phyloP scores from a whole-genome alignment of 2,797 vertebrate genomes.

The Calcarius lapponicus region DNA sequence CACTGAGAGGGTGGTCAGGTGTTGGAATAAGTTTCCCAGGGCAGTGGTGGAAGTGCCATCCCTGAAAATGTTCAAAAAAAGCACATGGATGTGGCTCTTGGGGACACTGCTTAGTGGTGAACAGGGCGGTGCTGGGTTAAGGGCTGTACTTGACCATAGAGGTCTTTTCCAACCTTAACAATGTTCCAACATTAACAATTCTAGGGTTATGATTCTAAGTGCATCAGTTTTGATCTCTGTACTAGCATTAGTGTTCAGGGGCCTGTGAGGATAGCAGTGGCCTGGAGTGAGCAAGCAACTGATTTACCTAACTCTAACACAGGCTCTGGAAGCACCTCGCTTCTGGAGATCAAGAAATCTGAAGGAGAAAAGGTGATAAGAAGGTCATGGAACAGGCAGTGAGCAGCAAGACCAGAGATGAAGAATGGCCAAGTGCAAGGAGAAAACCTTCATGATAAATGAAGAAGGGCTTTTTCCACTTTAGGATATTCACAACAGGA shows the following conservation, averaged over 20 bases:
- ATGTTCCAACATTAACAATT: background rate
- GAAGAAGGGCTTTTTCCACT: background rate
- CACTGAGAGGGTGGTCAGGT: background rate
- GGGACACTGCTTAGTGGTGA: background rate
- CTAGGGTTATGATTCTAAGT: background rate
- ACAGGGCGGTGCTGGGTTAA: background rate
- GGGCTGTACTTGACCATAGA: fast-evolving
- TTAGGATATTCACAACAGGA: background rate
- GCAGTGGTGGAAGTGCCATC: background rate
- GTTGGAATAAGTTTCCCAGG: background rate
- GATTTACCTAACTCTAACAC: background rate
- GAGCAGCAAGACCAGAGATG: background rate
- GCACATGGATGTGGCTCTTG: fast-evolving
- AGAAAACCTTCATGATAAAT: background rate
- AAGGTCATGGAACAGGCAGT: background rate
- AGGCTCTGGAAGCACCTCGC: background rate
- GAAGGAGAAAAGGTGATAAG: background rate
- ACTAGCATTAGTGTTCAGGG: background rate
- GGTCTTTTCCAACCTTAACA: background rate
- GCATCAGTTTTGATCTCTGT: background rate
- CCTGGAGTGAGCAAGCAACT: background rate
- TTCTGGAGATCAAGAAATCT: background rate
- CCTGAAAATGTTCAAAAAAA: background rate
- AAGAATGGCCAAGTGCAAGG: background rate
- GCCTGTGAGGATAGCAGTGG: background rate